phyloP scores from a whole-genome alignment of 2,888 invertebrate species.

The Nesidiocoris tenuis region DNA sequence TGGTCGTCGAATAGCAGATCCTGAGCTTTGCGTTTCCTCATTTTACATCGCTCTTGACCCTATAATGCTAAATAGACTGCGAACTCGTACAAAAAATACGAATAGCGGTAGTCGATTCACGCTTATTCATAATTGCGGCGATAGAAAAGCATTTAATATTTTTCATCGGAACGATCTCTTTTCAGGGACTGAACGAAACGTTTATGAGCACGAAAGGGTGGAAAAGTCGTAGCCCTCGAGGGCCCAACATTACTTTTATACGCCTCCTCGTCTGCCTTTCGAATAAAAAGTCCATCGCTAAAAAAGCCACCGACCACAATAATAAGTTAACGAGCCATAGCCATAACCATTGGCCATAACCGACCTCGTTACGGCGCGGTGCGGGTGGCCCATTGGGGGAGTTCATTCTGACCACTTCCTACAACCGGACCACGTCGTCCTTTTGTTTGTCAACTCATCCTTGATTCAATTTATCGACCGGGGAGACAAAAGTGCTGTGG shows the following conservation, averaged over 20 bases:
- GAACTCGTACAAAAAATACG: too few relatives aligned
- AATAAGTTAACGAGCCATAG: conserved; percentile 37
- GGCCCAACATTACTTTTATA: too few relatives aligned
- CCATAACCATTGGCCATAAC: conserved; percentile 34
- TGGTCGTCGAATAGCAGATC: too few relatives aligned
- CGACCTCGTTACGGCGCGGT: conserved; percentile 25
- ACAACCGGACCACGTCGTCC: conserved; percentile 27
- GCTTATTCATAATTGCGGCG: not conserved
- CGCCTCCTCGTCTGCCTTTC: not conserved
- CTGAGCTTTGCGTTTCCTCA: too few relatives aligned
- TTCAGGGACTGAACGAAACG: not conserved
- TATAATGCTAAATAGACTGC: too few relatives aligned
- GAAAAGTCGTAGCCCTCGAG: not conserved
- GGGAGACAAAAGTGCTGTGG: not conserved
- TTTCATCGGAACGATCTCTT: not conserved
- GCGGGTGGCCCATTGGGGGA: conserved; percentile 14
- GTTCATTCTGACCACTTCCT: conserved; percentile 37
- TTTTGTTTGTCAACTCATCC: conserved; percentile 37
- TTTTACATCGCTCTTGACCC: too few relatives aligned
- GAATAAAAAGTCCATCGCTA: not conserved
- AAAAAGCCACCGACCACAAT: conserved; percentile 25
- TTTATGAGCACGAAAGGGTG: not conserved
- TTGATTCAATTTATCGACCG: conserved; percentile 31
- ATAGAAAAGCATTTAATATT: not conserved
- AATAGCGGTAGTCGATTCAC: not conserved